Percentiles rank a stretch among this genome's conserved stretches.
Evolutionary conservation across 2,797 vertebrate species (phyloP).

Genomic region (Pipistrellus pipistrellus): DNA sequence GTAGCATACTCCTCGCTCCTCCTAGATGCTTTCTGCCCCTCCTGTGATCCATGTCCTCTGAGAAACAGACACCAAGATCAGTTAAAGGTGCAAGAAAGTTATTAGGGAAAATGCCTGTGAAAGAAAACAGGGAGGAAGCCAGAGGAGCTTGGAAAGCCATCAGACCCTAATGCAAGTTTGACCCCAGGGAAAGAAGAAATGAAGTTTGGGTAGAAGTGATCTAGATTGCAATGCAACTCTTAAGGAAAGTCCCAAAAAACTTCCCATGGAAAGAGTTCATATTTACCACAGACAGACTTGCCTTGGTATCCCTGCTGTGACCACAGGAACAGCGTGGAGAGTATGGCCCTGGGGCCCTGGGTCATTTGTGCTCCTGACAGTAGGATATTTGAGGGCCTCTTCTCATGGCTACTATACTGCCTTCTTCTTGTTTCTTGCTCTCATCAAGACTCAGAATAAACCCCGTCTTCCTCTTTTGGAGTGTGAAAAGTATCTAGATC

Average conservation of each 20-base stretch:
- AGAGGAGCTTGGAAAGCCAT: neutral
- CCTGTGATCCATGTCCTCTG: neutral
- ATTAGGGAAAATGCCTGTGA: neutral
- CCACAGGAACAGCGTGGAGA: neutral
- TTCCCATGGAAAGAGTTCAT: neutral
- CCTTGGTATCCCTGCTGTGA: neutral
- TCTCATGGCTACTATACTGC: neutral
- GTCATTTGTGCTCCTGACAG: neutral
- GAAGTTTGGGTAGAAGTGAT: neutral
- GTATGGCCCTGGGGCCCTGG: accelerated
- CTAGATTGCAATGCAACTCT: neutral
- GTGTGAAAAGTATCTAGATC: neutral
- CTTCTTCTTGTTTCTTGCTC: neutral
- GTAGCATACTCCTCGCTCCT: too few species aligned
- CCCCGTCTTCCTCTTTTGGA: neutral
- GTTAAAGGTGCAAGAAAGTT: neutral
- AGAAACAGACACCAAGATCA: neutral
- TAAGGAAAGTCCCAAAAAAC: neutral
- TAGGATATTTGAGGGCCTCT: neutral
- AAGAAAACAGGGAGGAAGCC: neutral
- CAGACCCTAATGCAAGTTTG: neutral
- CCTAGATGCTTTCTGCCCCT: neutral
- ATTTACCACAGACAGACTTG: neutral
- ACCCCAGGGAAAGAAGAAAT: neutral
- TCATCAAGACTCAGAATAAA: neutral